Base-by-base conservation (phyloP, 2,797 vertebrate genomes). In the Rhynchonycteris naso region DNA sequence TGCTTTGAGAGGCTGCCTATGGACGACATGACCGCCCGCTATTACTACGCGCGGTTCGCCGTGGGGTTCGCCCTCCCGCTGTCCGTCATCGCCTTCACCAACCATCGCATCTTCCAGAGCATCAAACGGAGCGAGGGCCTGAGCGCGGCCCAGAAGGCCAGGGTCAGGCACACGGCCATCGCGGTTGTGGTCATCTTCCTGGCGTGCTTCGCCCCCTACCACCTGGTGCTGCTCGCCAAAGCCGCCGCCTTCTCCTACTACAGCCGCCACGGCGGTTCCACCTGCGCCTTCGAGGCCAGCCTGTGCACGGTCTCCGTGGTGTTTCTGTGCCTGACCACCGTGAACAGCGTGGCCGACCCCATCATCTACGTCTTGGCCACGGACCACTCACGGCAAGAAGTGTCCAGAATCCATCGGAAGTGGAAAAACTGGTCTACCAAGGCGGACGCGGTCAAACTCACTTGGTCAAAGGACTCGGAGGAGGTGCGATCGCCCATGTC, bases 131-230 rank as follows among this genome's bases (percentile, higher is more conserved):
- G 99, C 91, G 38, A 22, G 0, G 98, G 98, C 22, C 98, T 99
- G 94, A 98, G 58, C 1, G 10, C 7, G 0, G 22, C 0, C 1
- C 98, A 99, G 96, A 99, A 99, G 97, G 72, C 89, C 2, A 99
- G 98, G 35, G 99, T 99, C 35, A 98, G 98, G 74, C 91, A 85
- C 81, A 71, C 99, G 43, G 98, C 98, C 0, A 18, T 97, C 0
- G 97, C 98, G 0, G 98, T 99, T 2, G 99, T 99, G 72, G 10
- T 94, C 9, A 98, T 99, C 87, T 99, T 99, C 98, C 94, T 99
- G 82, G 76, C 99, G 63, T 99, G 99, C 96, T 99, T 99, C 0
- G 98, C 98, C 1, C 99, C 99, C 0, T 99, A 99, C 94, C 99
- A 99, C 66, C 18, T 99, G 21, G 97, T 99, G 71, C 98, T 99